Conservation (phyloP, 2,113 vertebrate species). For the Chrysemys picta region DNA sequence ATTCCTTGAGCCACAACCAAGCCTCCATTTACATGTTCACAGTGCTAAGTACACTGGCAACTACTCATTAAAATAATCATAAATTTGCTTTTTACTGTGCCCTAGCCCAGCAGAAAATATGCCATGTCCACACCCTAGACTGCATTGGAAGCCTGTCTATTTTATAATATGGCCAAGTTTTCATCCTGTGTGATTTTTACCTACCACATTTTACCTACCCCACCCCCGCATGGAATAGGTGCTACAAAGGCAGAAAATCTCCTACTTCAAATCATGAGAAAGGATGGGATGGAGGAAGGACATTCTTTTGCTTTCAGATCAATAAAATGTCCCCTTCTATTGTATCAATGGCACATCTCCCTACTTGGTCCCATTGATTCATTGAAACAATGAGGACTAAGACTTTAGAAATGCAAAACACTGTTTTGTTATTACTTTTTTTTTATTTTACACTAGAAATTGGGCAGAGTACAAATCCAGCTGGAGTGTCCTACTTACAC, state of each 20-base stretch:
- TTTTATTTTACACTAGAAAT: rapidly evolving
- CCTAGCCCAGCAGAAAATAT: background rate
- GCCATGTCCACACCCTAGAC: too few relatives aligned
- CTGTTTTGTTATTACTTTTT: background rate
- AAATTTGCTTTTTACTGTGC: background rate
- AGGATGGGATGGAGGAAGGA: background rate
- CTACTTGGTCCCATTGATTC: rapidly evolving
- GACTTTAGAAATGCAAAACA: background rate
- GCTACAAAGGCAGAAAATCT: background rate
- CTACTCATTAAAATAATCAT: background rate
- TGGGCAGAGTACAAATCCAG: background rate
- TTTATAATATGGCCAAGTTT: background rate
- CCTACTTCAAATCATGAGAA: background rate
- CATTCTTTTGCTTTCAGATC: background rate
- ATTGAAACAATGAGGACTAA: too few relatives aligned
- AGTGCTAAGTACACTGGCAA: background rate
- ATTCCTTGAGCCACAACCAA: background rate
- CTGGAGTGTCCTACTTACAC: conserved; percentile 23
- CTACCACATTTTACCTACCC: background rate
- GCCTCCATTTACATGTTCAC: background rate
- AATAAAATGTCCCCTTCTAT: background rate
- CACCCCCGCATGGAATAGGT: background rate
- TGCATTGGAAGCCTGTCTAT: background rate
- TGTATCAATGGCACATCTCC: background rate
- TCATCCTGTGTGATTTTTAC: background rate